Percentiles rank a stretch among this genome's conserved stretches.
Conservation (phyloP, 2,113 vertebrate genomes). For the Vireo altiloquus region DNA sequence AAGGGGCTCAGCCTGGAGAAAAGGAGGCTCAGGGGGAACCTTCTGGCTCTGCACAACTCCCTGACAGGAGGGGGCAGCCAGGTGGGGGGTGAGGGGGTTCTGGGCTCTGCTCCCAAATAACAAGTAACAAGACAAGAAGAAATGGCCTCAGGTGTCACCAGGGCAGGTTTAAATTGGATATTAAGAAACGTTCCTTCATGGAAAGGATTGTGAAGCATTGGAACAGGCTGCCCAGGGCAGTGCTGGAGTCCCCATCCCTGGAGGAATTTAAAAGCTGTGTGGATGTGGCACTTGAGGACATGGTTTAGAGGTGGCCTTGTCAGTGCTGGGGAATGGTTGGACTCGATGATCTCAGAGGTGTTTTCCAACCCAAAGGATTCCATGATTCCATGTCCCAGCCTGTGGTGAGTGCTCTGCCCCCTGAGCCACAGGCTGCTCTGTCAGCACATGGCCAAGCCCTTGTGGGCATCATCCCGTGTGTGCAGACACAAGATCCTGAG, state of each 20-base stretch:
- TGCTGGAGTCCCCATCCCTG: not conserved
- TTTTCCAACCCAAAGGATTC: not conserved
- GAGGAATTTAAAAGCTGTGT: not conserved
- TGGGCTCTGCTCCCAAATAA: not conserved
- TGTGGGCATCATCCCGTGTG: rapidly evolving
- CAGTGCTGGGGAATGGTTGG: not conserved
- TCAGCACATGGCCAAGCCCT: not conserved
- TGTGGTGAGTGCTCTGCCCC: not conserved
- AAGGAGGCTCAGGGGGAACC: not conserved
- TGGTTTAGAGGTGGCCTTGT: not conserved
- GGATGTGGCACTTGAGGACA: not conserved
- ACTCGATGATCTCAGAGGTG: rapidly evolving
- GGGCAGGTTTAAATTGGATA: not conserved
- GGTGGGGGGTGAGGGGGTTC: not conserved
- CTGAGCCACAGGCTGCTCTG: not conserved
- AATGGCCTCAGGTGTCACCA: not conserved
- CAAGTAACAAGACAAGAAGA: not conserved
- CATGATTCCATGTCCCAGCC: not conserved
- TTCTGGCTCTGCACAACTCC: not conserved
- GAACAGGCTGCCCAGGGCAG: not conserved
- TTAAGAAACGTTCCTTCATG: not conserved
- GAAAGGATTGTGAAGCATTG: too few species aligned
- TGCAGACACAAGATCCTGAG: not conserved
- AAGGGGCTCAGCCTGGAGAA: not conserved
- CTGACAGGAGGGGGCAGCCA: not conserved